Evolutionary conservation across 2,888 invertebrate species (phyloP), one percentile per base, ranked within the genome.

Genomic region (Clanis bilineata): DNA sequence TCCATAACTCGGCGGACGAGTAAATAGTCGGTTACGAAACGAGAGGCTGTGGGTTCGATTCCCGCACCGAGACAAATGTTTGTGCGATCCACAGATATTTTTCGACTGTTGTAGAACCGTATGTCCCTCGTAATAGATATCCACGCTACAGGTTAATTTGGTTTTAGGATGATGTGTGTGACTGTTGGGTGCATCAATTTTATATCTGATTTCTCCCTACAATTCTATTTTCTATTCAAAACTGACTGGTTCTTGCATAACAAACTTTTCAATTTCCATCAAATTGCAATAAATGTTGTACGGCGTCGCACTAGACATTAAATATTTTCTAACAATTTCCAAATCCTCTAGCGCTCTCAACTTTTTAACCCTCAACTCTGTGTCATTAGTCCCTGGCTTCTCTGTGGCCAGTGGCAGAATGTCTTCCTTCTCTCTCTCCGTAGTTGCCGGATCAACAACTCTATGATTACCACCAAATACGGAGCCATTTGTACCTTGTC

Each of bases 401-500:
- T 77, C 72, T 6, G 77, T 80, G 1, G 72, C 75, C 23, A 80
- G 57, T 7, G 80, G 79, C 39, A 80, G 59, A 56, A 76, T 61
- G 36, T 73, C 76, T 41, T 72, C 72, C 18, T 67, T 68, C 7
- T 71, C 73, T 22, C 60, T 70, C 15, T 70, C 69, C 1, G 45
- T 54, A 2, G 54, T 61, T 3, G 62, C 18, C 0, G 71, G 64
- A 43, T 73, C 72, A 10, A 2, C 60, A 0, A 70, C 68, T 64
- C 72, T 80, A 57, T 81, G 82, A 47, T 82, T 82, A 0, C 82
- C 82, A 2, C 82, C 82, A 28, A 82, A 82, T 0, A 82, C 80
- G 0, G 81, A 80, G 0, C 73, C 68, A 12, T 82, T 81, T 0
- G 82, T 81, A 0, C 83, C 83, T 62, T 81, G 80, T 0, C 77